A percentile compares a stretch with the other conserved stretches of the same genome.
These are phyloP conservation scores for Falco columbarius DNA, from an alignment of 2,797 vertebrate genomes.

Conservation along the genomic window DNA sequence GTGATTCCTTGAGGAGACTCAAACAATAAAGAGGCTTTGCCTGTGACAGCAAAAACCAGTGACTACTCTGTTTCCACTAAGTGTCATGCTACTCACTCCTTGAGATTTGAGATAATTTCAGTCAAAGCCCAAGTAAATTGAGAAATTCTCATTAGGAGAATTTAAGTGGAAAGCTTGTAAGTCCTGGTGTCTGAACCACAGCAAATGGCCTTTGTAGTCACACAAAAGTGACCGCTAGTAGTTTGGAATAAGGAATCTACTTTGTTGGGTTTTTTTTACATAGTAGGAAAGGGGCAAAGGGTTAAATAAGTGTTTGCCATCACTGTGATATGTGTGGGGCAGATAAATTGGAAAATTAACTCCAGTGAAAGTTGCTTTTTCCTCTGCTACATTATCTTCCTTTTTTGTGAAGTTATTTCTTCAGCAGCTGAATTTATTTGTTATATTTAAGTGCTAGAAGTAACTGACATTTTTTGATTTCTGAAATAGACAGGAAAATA, in stretches of 20 bases:
- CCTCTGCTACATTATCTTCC: neutral
- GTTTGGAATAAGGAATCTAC: neutral
- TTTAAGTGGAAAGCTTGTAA: neutral
- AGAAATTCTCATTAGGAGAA: neutral
- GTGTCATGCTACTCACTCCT: constrained; percentile 23
- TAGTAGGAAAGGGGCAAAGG: neutral
- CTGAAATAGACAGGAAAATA: neutral
- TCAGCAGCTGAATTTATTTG: neutral
- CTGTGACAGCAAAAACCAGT: constrained; percentile 47
- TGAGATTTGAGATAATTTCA: constrained; percentile 7
- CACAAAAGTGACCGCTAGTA: neutral
- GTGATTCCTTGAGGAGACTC: neutral
- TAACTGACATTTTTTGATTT: neutral
- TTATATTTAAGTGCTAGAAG: neutral
- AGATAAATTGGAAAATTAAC: neutral
- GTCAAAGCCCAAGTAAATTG: neutral
- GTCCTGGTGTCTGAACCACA: neutral
- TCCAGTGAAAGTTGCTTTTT: neutral
- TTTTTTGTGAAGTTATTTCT: neutral
- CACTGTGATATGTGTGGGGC: neutral
- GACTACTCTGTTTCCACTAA: constrained; percentile 50
- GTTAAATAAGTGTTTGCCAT: neutral
- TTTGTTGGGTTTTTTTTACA: neutral
- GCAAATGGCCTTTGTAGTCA: neutral
- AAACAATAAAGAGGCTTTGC: constrained; percentile 66